Evolutionary conservation across 2,797 vertebrate species (phyloP).

Genomic region (Margarornis squamiger): DNA sequence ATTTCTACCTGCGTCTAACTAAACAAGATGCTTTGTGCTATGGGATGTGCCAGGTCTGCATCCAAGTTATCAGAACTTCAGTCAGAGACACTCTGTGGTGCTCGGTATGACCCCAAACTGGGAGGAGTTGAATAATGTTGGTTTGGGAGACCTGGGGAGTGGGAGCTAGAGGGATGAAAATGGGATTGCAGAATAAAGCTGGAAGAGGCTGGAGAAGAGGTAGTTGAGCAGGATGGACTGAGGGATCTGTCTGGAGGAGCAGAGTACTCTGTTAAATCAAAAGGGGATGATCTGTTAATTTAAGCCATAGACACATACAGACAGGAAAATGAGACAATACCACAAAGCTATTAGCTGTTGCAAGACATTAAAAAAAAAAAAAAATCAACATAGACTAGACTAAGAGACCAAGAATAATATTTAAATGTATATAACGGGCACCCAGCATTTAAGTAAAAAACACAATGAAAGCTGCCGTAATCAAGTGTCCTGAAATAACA

Average conservation of each 20-base stretch:
- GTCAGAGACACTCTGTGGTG: neutral
- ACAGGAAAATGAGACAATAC: neutral
- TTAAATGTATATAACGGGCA: neutral
- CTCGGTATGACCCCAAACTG: neutral
- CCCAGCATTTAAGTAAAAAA: neutral
- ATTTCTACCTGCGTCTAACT: constrained; percentile 1
- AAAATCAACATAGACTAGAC: neutral
- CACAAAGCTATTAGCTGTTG: neutral
- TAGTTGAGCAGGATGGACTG: neutral
- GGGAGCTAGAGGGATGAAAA: neutral
- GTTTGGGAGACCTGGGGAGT: neutral
- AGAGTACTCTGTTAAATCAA: neutral
- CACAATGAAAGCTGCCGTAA: neutral
- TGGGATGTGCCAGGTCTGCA: neutral
- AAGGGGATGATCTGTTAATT: neutral
- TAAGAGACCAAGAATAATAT: neutral
- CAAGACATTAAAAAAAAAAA: neutral
- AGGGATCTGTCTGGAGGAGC: neutral
- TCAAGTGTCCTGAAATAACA: neutral
- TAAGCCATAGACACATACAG: neutral
- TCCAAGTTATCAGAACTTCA: neutral
- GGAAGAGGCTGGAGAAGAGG: neutral
- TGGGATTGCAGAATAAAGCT: neutral
- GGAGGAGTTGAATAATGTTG: neutral
- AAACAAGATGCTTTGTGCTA: neutral